Base-by-base conservation (phyloP, 2,888 invertebrate species). In the Drosophila anceps region DNA sequence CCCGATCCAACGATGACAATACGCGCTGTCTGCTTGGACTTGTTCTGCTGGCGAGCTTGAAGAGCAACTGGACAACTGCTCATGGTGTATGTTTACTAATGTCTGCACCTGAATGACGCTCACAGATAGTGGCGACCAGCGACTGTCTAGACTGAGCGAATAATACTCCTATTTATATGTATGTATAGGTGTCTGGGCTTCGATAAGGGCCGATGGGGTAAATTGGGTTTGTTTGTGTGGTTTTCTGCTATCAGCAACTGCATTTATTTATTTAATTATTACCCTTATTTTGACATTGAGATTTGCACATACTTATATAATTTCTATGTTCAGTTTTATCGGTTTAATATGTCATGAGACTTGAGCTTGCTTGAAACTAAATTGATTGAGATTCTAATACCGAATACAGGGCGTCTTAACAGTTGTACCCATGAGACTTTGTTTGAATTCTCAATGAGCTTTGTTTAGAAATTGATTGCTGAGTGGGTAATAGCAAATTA, bases 1-100 rank as follows among this genome's bases (percentile, higher is more conserved):
- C 93, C 93, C 15, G 93, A 91, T 18, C 93, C 93, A 24, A 93
- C 84, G 18, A 93, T 80, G 0, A 93, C 85, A 53, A 93, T 88
- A 39, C 90, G 90, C 7, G 90, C 81, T 0, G 82, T 88, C 63
- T 83, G 59, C 58, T 76, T 85, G 15, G 63, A 55, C 31, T 50
- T 57, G 27, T 4, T 39, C 29, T 4, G 46, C 29, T 0, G 33
- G 39, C 58, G 60, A 44, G 18, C 24, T 4, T 50, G 12, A 9
- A 24, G 8, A n/a, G 57, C 44, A 6, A 43, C 24, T 9, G 46
- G 35, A 58, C 63, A 78, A 31, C 43, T 20, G 48, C 31, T 73
- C 76, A 76, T 76, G 48, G 31, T 31, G 31, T 65, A 18, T n/a
- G 51, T 53, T 0, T 15, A 12, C 29, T 29, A 41, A 8, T 29